These are phyloP conservation scores for Hemaris fuciformis DNA, from an alignment of 2,888 invertebrate genomes.

Conservation along the genomic window DNA sequence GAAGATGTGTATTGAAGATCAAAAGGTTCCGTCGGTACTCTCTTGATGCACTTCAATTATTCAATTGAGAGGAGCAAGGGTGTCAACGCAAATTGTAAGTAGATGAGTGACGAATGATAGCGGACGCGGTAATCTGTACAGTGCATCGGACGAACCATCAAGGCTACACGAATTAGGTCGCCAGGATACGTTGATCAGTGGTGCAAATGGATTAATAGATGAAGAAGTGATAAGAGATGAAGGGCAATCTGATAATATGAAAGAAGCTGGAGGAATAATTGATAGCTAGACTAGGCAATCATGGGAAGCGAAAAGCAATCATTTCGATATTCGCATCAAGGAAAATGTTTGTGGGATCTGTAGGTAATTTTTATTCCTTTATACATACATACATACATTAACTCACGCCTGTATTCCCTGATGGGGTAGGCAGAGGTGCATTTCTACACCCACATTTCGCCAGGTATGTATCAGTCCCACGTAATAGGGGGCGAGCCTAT, in stretches of 20 bases:
- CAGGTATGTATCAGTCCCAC: too few relatives aligned
- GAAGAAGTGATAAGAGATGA: not conserved
- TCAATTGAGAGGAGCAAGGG: not conserved
- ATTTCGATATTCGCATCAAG: too few relatives aligned
- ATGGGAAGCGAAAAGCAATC: too few relatives aligned
- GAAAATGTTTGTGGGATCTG: too few relatives aligned
- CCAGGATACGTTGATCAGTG: not conserved
- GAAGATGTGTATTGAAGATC: not conserved
- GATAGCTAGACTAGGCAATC: too few relatives aligned
- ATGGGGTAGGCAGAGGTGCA: too few relatives aligned
- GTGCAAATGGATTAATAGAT: not conserved
- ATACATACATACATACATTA: too few relatives aligned
- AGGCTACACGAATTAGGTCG: not conserved
- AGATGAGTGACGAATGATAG: not conserved
- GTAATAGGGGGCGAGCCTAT: too few relatives aligned
- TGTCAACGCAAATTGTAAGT: not conserved
- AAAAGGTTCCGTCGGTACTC: not conserved
- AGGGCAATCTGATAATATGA: not conserved
- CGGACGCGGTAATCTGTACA: not conserved
- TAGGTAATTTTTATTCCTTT: too few relatives aligned
- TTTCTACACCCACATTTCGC: too few relatives aligned
- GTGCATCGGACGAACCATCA: not conserved
- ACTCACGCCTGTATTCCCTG: too few relatives aligned
- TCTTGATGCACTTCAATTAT: not conserved
- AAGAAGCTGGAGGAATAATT: not conserved